These are phyloP conservation scores for Oophaga sylvatica DNA, from an alignment of 2,797 vertebrate species.

Conservation along the genomic window DNA sequence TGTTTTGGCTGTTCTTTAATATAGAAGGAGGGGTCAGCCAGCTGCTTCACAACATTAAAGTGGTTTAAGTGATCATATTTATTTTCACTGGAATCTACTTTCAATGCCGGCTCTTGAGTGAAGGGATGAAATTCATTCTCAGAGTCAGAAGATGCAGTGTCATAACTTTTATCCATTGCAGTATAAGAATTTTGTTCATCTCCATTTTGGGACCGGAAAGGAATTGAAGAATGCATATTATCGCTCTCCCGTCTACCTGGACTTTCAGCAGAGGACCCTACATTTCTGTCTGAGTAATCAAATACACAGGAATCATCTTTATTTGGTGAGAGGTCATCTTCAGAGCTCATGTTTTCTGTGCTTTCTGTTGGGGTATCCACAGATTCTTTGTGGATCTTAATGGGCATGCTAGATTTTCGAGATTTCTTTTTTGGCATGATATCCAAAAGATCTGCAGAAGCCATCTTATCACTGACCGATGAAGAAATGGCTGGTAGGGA, in stretches of 20 bases:
- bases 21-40: slow-evolving; percentile 69
- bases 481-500: slow-evolving; percentile 90
- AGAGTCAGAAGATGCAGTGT: slow-evolving; percentile 66
- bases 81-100: slow-evolving; percentile 67
- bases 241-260: slow-evolving; percentile 66
- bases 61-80: slow-evolving; percentile 66
- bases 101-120: slow-evolving; percentile 69
- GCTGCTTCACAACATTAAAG: slow-evolving; percentile 68
- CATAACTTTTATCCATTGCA: slow-evolving; percentile 66
- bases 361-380: slow-evolving; percentile 74
- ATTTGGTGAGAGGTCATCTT: slow-evolving; percentile 76
- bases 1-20: slow-evolving; percentile 68
- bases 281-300: slow-evolving; percentile 67
- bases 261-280: slow-evolving; percentile 60
- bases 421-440: slow-evolving; percentile 95
- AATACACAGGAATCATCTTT: slow-evolving; percentile 73
- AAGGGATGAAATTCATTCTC: slow-evolving; percentile 69
- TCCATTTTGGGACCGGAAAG: slow-evolving; percentile 67
- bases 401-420: slow-evolving; percentile 96
- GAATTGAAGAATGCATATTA: slow-evolving; percentile 65
- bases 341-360: slow-evolving; percentile 78
- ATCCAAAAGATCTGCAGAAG: slow-evolving; percentile 77
- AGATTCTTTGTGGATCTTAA: slow-evolving; percentile 93
- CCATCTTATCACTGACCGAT: slow-evolving; percentile 82
- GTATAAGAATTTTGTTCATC: slow-evolving; percentile 73